These are phyloP conservation scores for Ryuthela nishihirai DNA, from an alignment of 2,888 invertebrate genomes.

Conservation along the genomic window DNA sequence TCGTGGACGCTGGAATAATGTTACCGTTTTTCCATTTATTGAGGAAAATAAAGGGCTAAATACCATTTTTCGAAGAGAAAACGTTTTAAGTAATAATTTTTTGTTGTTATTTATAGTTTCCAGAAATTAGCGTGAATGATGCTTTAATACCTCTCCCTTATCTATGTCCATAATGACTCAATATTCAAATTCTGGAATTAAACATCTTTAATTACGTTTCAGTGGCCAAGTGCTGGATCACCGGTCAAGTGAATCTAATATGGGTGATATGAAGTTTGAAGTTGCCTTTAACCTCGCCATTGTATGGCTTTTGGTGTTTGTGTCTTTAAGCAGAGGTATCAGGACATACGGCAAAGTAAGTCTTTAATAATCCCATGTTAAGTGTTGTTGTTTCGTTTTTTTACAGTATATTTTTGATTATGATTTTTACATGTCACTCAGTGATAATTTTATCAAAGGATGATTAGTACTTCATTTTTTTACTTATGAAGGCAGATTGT, in stretches of 20 bases:
- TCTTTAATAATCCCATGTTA: too few species aligned
- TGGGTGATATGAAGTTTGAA: conserved; percentile 59
- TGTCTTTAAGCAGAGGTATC: conserved; percentile 68
- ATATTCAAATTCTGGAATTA: conserved; percentile 75
- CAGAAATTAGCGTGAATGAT: too few species aligned
- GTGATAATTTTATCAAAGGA: too few species aligned
- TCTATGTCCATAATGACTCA: conserved; percentile 54
- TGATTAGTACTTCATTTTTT: not conserved
- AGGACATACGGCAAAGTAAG: conserved; percentile 69
- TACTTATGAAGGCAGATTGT: not conserved
- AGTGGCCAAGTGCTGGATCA: conserved; percentile 74
- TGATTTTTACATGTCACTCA: too few species aligned
- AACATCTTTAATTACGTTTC: conserved; percentile 8
- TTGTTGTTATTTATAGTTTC: too few species aligned
- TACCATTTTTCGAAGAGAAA: too few species aligned
- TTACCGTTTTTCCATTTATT: too few species aligned
- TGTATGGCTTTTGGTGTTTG: conserved; percentile 84
- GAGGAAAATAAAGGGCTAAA: too few species aligned
- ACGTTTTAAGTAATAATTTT: too few species aligned
- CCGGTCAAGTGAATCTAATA: conserved; percentile 38
- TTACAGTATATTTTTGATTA: conserved; percentile 89
- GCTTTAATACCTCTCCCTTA: not conserved
- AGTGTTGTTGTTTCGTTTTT: too few species aligned
- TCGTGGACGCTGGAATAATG: too few species aligned
- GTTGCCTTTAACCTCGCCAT: conserved; percentile 77